Evolutionary conservation across 1,140 invertebrate genomes (phyloP), one percentile per base, ranked within the genome.

Genomic region (Dendroctonus valens): DNA sequence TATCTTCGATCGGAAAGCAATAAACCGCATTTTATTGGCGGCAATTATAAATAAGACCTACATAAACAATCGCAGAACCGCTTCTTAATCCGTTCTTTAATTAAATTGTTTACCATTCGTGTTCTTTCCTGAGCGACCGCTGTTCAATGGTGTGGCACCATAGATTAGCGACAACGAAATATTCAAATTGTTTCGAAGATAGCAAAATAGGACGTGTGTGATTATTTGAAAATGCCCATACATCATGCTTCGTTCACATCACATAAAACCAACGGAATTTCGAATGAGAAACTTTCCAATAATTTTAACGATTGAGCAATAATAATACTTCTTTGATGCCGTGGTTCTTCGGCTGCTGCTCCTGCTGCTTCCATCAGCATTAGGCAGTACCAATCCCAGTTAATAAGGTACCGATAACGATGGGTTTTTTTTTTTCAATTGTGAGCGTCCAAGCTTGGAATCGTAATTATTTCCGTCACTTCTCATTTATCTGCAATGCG

Each of bases 221-320:
- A 54, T 63, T 63, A 63, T 63, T 41, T 44, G 40, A 54, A 63
- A 63, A 26, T 54, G 54, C 50, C 60, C 60, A 53, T 63, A 63
- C 60, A 54, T 54, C 60, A 54, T 63, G 26, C 26, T n/a, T n/a
- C n/a, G 60, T 54, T 63, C 49, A 44, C 39, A 14, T 63, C 53
- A 37, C 51, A 59, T 39, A 59, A 58, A 55, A 55, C 53, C 15
- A 37, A 49, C 37, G 60, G 60, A 63, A 63, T 63, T 54, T 63
- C 51, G 60, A 54, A 53, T 63, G 40, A 46, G 51, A 54, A 63
- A 63, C 60, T 63, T 63, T 63, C 60, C 50, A 63, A 54, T 63
- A 63, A 63, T 63, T 63, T 63, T 63, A 63, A 54, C 40, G 60
- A 63, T 63, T 63, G 51, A 44, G 60, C 60, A 63, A 63, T 54